Evolutionary conservation across 2,113 vertebrate genomes (phyloP).

Genomic region (Manacus vitellinus): DNA sequence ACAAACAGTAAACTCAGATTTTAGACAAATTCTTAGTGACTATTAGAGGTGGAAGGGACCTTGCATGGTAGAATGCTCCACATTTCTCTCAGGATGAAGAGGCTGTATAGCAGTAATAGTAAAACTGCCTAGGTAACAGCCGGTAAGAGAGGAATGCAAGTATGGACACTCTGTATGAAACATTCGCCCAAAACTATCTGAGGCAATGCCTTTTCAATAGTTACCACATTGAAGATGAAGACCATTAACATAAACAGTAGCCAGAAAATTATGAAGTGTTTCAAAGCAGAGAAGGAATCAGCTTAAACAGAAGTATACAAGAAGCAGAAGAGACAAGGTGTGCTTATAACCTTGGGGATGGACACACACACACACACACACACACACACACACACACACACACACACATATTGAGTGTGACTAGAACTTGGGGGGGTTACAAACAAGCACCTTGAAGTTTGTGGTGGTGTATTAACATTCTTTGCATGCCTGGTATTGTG

Average conservation of each 20-base stretch:
- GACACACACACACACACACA: too few relatives aligned
- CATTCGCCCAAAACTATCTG: background rate
- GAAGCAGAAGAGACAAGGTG: background rate
- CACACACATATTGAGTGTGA: accelerated
- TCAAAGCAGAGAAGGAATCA: background rate
- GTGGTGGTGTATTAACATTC: background rate
- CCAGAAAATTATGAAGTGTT: background rate
- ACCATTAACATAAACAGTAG: background rate
- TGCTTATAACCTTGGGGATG: background rate
- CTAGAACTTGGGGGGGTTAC: background rate
- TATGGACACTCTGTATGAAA: accelerated
- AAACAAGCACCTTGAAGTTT: background rate
- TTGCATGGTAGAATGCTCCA: background rate
- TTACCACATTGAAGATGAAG: background rate
- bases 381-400: too few relatives aligned
- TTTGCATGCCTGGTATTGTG: background rate
- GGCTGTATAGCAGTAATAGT: background rate
- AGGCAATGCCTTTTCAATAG: background rate
- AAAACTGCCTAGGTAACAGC: background rate
- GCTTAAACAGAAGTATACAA: background rate
- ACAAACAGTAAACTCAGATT: background rate
- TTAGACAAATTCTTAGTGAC: background rate
- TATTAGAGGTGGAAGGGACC: background rate
- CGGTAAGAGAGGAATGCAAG: background rate
- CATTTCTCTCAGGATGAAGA: background rate